Evolutionary conservation across 2,888 invertebrate genomes (phyloP).

Genomic region (Ligdia adustata): DNA sequence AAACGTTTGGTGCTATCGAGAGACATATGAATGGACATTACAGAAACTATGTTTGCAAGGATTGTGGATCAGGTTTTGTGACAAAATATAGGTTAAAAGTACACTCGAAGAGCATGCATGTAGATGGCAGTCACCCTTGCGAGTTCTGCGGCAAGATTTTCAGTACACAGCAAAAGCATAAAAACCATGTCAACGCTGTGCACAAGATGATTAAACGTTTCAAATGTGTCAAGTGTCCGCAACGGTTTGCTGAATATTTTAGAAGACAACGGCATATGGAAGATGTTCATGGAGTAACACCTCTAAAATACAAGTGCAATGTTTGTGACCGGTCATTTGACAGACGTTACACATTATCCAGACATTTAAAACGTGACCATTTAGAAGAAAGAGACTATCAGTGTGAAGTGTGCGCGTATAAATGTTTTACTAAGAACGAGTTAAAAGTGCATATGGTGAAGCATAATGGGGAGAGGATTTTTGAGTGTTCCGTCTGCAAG

Average conservation of each 20-base stretch:
- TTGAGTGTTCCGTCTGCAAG: constrained; percentile 66
- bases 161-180: constrained; percentile 39
- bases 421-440: constrained; percentile 51
- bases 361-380: constrained; percentile 38
- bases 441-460: constrained; percentile 35
- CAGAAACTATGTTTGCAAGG: constrained; percentile 67
- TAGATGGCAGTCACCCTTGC: constrained; percentile 29
- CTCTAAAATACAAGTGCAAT: constrained; percentile 36
- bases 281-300: constrained; percentile 37
- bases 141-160: constrained; percentile 53
- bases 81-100: constrained; percentile 60
- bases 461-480: constrained; percentile 50
- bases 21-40: constrained; percentile 74
- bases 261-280: constrained; percentile 49
- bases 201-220: constrained; percentile 48
- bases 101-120: constrained; percentile 48
- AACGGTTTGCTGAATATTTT: constrained; percentile 51
- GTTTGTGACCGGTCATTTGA: constrained; percentile 35
- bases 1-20: constrained; percentile 71
- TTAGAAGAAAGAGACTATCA: constrained; percentile 32
- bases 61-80: constrained; percentile 62
- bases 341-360: constrained; percentile 30
- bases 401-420: constrained; percentile 51
- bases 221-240: constrained; percentile 49
- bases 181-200: constrained; percentile 43